Evolutionary conservation across 1,140 invertebrate species (phyloP).

Genomic region (Trichoplusia ni): DNA sequence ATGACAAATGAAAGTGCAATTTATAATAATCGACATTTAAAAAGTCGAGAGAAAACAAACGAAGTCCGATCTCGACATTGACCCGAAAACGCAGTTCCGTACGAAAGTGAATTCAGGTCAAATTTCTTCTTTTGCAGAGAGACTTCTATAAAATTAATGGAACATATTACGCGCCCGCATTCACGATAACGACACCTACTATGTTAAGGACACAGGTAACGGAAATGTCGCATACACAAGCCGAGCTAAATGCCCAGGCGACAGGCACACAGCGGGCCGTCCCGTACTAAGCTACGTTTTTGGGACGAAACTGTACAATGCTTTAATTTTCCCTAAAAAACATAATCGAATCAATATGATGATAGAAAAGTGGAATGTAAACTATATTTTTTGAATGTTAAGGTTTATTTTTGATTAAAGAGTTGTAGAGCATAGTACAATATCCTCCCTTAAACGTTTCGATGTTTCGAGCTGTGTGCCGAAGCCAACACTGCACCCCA

Average conservation of each 20-base stretch:
- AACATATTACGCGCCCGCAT: conserved; percentile 65
- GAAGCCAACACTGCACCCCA: conserved; percentile 55
- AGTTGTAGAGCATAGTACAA: neutral
- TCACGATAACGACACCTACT: conserved; percentile 57
- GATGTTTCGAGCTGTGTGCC: conserved; percentile 6
- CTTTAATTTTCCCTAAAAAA: no score
- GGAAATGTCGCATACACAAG: conserved; percentile 24
- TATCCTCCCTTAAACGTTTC: neutral
- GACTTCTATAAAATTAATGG: conserved; percentile 80
- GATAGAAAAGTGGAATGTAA: no score
- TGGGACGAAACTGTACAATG: neutral
- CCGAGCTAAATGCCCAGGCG: conserved; percentile 9
- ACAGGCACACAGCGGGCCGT: neutral
- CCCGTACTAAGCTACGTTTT: neutral
- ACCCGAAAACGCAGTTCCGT: neutral
- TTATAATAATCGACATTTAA: no score
- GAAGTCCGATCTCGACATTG: neutral
- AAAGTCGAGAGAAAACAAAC: neutral
- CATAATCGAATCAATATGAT: no score
- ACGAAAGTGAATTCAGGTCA: conserved; percentile 27
- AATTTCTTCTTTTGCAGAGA: conserved; percentile 75
- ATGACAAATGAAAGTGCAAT: no score
- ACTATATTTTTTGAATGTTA: no score
- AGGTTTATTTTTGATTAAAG: no score
- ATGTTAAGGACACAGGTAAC: conserved; percentile 69